Evolutionary conservation across 2,797 vertebrate species (phyloP), one percentile per base, ranked within the genome.

Genomic region (Xiphophorus birchmanni): DNA sequence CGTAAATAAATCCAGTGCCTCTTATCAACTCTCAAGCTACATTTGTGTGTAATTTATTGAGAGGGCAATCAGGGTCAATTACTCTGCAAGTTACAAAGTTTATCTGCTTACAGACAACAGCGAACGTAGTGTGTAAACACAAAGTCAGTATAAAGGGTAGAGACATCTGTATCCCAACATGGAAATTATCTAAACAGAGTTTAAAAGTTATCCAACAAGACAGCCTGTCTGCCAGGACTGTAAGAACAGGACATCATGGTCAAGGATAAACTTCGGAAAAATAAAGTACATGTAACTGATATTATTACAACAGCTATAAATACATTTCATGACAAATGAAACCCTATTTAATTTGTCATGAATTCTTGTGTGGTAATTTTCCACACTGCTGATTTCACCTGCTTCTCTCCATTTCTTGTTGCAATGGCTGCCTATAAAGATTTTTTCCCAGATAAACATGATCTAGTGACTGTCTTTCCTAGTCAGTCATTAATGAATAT

Each of bases 1-100:
- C 87, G 84, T 67, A 54, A 32, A 44, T 37, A 54, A 63, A 81
- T 73, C 75, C 75, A 56, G n/a, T 54, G 76, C 84, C 85, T 85
- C 82, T 80, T 79, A 48, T 44, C 15, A 79, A 85, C 79, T 86
- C 87, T 81, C 79, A 85, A 2, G n/a, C 88, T 90, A 86, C 85
- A 89, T 86, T 76, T 84, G 67, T 80, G 42, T 69, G 15, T 72
- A 60, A 76, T 21, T 67, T 15, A 32, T 86, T 67, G 37, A 79
- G 17, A 7, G 37, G 71, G 52, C 12, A 3, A 88, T 84, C 42
- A 75, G 23, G 29, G 77, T 83, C 74, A 60, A 77, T 83, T 79
- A 48, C 45, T 84, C 69, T 74, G 37, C 35, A 80, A 81, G 35
- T 81, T 15, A 54, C 45, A 58, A 37, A 69, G 50, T 17, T 2